Base-by-base conservation (phyloP, 2,888 invertebrate genomes). In the Sipha maydis region DNA sequence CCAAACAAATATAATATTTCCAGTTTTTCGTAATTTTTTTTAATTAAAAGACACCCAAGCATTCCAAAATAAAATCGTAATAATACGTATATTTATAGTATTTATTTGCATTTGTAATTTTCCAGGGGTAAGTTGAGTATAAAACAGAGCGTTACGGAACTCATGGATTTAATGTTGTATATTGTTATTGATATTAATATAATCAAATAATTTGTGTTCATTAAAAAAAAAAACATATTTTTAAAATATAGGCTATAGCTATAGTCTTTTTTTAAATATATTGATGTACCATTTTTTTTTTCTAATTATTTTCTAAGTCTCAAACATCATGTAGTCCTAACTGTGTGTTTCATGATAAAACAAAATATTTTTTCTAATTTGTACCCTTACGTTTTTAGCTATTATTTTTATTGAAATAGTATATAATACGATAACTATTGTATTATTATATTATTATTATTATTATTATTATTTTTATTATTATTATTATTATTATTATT, bases 121-220 rank as follows among this genome's bases (percentile, higher is more conserved):
- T 21, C 48, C 41, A 0, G 25, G 34, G 54, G 48, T 61, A 25
- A 48, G 48, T 28, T 34, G 67, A 73, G 56, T 88, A 41, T 61
- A 31, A 48, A 61, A 34, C 48, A 48, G 41, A 86, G 41, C 56
- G 71, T 88, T 86, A 75, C n/a, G 54, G 56, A 78, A 86, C 69
- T 79, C 79, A 75, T 88, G 78, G 85, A 85, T 79, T 79, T 71
- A 79, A 85, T 48, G 85, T 85, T 85, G 86, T 88, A 88, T 61
- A 88, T 88, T 88, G 79, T 88, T 88, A 80, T 80, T 73, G 75
- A 88, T 88, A 88, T 88, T 79, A 79, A 61, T 77, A 77, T 61
- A 88, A 88, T 88, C 86, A 88, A 88, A 88, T 88, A 80, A 88
- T 88, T 88, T 88, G 86, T 88, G 86, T 88, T 88, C 86, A 88